These are phyloP conservation scores for Pantherophis alleghaniensis DNA, from an alignment of 2,797 vertebrate species.

Conservation along the genomic window DNA sequence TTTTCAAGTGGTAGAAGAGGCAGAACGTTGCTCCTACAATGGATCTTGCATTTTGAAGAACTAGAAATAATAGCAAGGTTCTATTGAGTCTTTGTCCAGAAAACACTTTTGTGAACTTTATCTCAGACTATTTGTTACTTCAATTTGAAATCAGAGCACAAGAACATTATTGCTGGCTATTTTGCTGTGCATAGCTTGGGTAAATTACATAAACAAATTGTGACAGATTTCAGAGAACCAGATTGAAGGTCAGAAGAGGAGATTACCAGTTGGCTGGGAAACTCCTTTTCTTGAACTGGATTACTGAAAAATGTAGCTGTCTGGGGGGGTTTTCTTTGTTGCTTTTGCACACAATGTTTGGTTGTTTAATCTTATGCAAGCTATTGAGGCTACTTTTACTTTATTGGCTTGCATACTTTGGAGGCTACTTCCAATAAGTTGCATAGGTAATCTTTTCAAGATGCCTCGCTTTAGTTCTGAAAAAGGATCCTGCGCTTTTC, in stretches of 20 bases:
- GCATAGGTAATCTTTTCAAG: not conserved
- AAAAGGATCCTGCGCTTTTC: not conserved
- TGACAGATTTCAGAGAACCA: not conserved
- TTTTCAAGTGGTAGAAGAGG: not conserved
- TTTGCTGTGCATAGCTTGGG: not conserved
- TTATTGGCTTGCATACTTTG: not conserved
- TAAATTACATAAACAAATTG: not conserved
- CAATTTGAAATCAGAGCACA: not conserved
- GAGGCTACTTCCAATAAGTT: not conserved
- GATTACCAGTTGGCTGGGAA: too few species aligned
- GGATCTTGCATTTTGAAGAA: not conserved
- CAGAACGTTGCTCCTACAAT: not conserved
- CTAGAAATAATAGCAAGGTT: not conserved
- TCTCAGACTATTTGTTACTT: not conserved
- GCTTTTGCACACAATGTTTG: not conserved
- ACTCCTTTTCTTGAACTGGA: not conserved
- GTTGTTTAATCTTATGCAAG: too few species aligned
- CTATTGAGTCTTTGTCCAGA: not conserved
- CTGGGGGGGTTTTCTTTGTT: not conserved
- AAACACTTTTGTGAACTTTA: not conserved
- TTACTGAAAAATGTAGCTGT: not conserved
- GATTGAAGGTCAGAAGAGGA: not conserved
- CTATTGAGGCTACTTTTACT: not conserved
- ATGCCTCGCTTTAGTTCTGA: not conserved
- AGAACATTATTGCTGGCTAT: not conserved